Percentiles rank a stretch among this genome's conserved stretches.
These are phyloP conservation scores for Macrostomum cliftonense DNA, from an alignment of 2,888 invertebrate species.

Conservation along the genomic window DNA sequence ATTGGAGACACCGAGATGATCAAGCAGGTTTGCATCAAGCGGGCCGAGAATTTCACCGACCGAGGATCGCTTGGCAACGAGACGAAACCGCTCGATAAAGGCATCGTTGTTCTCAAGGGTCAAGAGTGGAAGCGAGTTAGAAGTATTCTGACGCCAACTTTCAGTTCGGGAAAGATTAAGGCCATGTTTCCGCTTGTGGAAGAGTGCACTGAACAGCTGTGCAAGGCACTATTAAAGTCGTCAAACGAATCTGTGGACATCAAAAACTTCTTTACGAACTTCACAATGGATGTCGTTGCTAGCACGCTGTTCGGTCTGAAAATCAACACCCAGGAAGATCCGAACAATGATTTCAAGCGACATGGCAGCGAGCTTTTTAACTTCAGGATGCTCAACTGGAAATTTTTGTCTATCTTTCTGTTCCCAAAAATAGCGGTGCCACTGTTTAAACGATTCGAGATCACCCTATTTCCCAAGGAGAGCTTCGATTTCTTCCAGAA, in stretches of 20 bases:
- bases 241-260: too few relatives aligned
- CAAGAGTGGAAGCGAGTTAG: neutral
- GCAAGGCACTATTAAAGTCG: too few relatives aligned
- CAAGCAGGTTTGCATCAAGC: slow-evolving; percentile 3
- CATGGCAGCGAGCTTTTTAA: neutral
- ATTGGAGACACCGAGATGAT: slow-evolving; percentile 1
- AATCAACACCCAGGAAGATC: neutral
- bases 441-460: too few relatives aligned
- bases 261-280: too few relatives aligned
- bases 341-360: neutral
- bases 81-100: neutral
- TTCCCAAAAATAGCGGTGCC: neutral
- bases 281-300: neutral
- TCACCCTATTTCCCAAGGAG: too few relatives aligned
- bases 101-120: neutral
- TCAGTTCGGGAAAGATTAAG: neutral
- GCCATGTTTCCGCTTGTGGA: neutral
- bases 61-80: neutral
- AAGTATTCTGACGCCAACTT: neutral
- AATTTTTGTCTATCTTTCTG: neutral
- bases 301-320: neutral
- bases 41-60: slow-evolving; percentile 2
- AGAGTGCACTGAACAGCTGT: too few relatives aligned
- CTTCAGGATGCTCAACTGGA: neutral
- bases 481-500: too few relatives aligned